phyloP scores from a whole-genome alignment of 2,888 invertebrate species.

The Troides aeacus region DNA sequence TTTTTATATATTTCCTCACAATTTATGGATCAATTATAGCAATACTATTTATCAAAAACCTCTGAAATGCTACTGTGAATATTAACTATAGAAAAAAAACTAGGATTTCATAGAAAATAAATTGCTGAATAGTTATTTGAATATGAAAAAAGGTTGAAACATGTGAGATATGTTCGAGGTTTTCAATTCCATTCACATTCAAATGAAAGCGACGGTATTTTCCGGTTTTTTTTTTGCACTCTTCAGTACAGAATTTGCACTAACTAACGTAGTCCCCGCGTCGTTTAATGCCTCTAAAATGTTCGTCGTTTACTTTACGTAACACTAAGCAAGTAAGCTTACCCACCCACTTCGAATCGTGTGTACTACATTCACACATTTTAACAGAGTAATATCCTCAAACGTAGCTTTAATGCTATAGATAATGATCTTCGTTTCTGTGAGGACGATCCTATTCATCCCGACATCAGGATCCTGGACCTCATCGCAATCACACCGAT shows the following conservation, averaged over 20 bases:
- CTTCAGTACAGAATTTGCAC: constrained; percentile 1
- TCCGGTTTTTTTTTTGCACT: constrained; percentile 14
- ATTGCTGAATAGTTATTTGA: background rate
- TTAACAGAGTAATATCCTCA: background rate
- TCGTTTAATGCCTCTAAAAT: constrained; percentile 18
- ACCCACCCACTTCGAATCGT: background rate
- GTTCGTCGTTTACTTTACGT: constrained; percentile 13
- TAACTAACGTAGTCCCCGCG: constrained; percentile 1
- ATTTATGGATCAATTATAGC: too few species aligned
- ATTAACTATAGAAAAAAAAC: too few species aligned
- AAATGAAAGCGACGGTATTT: constrained; percentile 13
- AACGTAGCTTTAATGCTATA: background rate
- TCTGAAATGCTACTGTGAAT: too few species aligned
- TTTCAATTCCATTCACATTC: constrained; percentile 6
- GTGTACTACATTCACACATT: background rate
- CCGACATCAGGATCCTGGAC: too few species aligned
- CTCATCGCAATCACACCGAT: too few species aligned
- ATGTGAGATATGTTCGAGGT: background rate
- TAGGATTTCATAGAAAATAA: too few species aligned
- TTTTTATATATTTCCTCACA: too few species aligned
- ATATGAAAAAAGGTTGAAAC: background rate
- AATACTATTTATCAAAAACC: too few species aligned
- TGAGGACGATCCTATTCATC: background rate
- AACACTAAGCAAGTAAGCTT: background rate
- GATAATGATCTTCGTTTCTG: background rate